phyloP scores from a whole-genome alignment of 1,140 invertebrate species.

The Nomia melanderi region DNA sequence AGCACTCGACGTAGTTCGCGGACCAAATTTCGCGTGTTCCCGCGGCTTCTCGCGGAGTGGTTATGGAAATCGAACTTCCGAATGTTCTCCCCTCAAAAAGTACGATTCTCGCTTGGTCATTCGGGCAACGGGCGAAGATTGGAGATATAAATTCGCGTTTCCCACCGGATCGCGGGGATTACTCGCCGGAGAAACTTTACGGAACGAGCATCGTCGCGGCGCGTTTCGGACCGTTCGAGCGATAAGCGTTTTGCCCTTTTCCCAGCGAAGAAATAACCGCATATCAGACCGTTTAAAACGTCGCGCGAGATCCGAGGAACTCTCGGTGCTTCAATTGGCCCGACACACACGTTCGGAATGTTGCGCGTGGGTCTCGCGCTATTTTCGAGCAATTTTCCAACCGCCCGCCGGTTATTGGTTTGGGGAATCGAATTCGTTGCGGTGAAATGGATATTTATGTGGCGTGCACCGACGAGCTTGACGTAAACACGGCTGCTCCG shows the following conservation, averaged over 20 bases:
- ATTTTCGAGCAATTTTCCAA: conserved; percentile 37
- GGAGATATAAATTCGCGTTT: too few relatives aligned
- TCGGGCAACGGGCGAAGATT: too few relatives aligned
- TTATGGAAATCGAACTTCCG: not conserved
- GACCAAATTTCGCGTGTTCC: conserved; percentile 23
- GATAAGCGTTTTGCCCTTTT: too few relatives aligned
- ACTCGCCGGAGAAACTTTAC: too few relatives aligned
- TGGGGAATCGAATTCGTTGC: conserved; percentile 52
- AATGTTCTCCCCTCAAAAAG: not conserved
- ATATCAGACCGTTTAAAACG: too few relatives aligned
- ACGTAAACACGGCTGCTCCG: conserved; percentile 18
- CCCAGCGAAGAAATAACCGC: too few relatives aligned
- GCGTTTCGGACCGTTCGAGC: too few relatives aligned
- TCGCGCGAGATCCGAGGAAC: too few relatives aligned
- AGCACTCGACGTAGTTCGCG: conserved; percentile 33
- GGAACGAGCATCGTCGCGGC: too few relatives aligned
- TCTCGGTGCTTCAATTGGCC: too few relatives aligned
- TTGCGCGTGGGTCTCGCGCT: conserved; percentile 22
- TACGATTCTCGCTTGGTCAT: not conserved
- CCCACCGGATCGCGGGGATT: too few relatives aligned
- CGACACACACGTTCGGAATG: not conserved
- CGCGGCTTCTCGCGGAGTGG: not conserved
- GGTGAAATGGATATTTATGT: conserved; percentile 57
- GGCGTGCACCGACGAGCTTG: conserved; percentile 18
- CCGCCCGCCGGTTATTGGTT: conserved; percentile 23